phyloP scores from a whole-genome alignment of 37 sponge, comb jelly and placozoan species.

The Corticium candelabrum region DNA sequence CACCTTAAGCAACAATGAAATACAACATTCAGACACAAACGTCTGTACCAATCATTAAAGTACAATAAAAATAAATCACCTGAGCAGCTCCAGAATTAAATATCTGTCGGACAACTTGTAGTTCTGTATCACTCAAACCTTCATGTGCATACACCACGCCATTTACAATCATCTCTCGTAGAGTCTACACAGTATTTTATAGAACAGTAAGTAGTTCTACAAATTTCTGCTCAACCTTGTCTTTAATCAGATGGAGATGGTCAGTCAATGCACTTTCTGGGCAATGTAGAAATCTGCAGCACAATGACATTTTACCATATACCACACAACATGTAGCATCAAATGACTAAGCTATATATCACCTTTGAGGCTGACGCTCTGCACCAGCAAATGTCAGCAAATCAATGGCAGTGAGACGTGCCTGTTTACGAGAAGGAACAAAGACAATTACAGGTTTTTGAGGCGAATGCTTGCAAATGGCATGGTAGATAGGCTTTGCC shows the following conservation, averaged over 20 bases:
- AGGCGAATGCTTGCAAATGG: conserved; percentile 78
- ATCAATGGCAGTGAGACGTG: conserved; percentile 91
- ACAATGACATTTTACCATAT: background rate
- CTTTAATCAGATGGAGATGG: conserved; percentile 78
- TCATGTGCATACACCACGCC: conserved; percentile 97
- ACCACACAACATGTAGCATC: background rate
- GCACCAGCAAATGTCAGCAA: conserved; percentile 84
- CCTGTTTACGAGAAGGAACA: conserved; percentile 95
- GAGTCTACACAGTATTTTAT: conserved; percentile 45
- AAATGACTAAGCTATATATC: background rate
- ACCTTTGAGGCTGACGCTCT: conserved; percentile 71
- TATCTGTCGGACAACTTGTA: conserved; percentile 75
- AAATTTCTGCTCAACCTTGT: conserved; percentile 41
- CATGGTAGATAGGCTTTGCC: conserved; percentile 90
- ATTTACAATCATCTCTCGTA: conserved; percentile 74
- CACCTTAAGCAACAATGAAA: conserved; percentile 23
- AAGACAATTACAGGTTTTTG: conserved; percentile 84
- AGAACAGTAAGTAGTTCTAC: background rate
- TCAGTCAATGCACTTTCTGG: conserved; percentile 57
- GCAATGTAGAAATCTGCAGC: conserved; percentile 74
- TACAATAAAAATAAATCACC: background rate
- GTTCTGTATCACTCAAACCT: conserved; percentile 83
- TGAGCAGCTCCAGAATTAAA: conserved; percentile 82
- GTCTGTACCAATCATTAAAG: background rate
- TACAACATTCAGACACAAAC: background rate